phyloP scores from a whole-genome alignment of 2,888 invertebrate genomes.

The Bursaphelenchus okinawaensis region DNA sequence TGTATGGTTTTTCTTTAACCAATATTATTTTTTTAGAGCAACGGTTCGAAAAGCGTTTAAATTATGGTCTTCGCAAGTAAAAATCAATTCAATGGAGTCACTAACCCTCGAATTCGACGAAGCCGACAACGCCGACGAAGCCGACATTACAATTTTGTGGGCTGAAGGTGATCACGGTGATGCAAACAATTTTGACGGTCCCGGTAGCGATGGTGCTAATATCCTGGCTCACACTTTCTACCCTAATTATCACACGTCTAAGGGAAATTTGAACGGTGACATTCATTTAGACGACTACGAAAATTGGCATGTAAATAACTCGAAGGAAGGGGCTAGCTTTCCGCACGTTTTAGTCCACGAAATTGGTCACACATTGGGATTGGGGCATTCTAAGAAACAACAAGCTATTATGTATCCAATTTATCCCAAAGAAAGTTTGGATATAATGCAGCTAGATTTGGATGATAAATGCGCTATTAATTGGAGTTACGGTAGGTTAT shows the following conservation, averaged over 20 bases:
- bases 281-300: slow-evolving; percentile 57
- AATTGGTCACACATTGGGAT: slow-evolving; percentile 56
- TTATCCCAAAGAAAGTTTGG: slow-evolving; percentile 47
- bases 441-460: slow-evolving; percentile 43
- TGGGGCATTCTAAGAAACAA: slow-evolving; percentile 51
- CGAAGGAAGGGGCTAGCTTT: slow-evolving; percentile 42
- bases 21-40: slow-evolving; percentile 28
- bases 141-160: slow-evolving; percentile 74
- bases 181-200: slow-evolving; percentile 50
- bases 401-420: slow-evolving; percentile 56
- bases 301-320: slow-evolving; percentile 32
- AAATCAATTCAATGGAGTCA: slow-evolving; percentile 61
- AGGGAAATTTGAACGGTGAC: slow-evolving; percentile 52
- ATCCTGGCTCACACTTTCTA: slow-evolving; percentile 58
- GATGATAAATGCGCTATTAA: slow-evolving; percentile 58
- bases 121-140: slow-evolving; percentile 61
- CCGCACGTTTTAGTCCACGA: slow-evolving; percentile 60
- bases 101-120: slow-evolving; percentile 61
- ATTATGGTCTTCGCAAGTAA: slow-evolving; percentile 65
- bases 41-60: slow-evolving; percentile 64
- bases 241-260: slow-evolving; percentile 45
- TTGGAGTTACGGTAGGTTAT: slow-evolving; percentile 53
- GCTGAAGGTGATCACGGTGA: slow-evolving; percentile 61
- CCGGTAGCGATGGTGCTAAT: slow-evolving; percentile 42
- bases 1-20: no score